Base-by-base conservation (phyloP, 2,797 vertebrate genomes). In the Paguma larvata region DNA sequence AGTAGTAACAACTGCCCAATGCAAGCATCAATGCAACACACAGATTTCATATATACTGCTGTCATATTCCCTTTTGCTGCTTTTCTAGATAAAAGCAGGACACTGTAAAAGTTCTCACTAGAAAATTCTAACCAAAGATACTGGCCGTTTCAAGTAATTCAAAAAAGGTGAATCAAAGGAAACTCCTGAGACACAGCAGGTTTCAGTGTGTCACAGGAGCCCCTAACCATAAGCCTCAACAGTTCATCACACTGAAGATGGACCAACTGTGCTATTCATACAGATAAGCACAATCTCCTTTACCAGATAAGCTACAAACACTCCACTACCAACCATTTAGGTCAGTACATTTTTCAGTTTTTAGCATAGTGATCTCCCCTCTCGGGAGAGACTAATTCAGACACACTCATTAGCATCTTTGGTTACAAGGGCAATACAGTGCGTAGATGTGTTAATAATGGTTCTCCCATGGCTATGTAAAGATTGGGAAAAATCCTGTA, bases 321-420 rank as follows among this genome's bases (percentile, higher is more conserved):
- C 46, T 87, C 73, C 23, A 56, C 15, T 93, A 73, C 32, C 82
- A 93, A 88, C 25, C 56, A 72, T 46, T 91, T 85, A 86, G 21
- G 32, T 85, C 84, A 56, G 67, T 92, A 72, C 53, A 92, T 13
- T 72, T 95, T 70, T 90, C 44, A 72, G 3, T 30, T 65, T 53
- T 91, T 25, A 85, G 56, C 87, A 91, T 1, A 90, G 56, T 86
- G 78, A 85, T 85, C 56, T 87, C 51, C 32, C 41, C 41, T 85
- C 27, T 48, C 85, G 91, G 41, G 80, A 97, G 32, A 96, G 96
- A 38, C 44, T 89, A 88, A 62, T 56, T 96, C 65, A 94, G 75
- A 97, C 56, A 78, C 15, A 95, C 94, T 94, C 73, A 56, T 88
- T 89, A 96, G 94, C 75, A 44, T 97, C 97, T 98, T 97, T 97